phyloP scores from a whole-genome alignment of 2,113 vertebrate species.

The Pimephales promelas region DNA sequence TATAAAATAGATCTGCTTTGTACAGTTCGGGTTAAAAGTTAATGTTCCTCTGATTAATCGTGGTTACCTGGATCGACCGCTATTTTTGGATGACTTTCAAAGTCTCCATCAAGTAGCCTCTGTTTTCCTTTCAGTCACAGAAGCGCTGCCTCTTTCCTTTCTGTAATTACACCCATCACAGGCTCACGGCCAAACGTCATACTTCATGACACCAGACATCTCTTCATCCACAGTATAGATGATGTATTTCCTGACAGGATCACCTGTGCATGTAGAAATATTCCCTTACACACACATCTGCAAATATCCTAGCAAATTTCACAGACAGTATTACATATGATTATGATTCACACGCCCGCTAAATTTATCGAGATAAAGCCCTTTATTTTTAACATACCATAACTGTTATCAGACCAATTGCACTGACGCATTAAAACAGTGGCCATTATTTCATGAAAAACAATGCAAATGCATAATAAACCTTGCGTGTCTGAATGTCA shows the following conservation, averaged over 20 bases:
- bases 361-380: not conserved
- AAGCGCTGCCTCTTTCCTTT: not conserved
- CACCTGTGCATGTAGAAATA: not conserved
- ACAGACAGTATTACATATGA: not conserved
- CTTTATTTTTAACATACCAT: not conserved
- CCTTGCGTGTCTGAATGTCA: constrained; percentile 2
- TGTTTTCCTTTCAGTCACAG: not conserved
- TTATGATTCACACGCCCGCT: not conserved
- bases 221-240: not conserved
- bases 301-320: not conserved
- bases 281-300: not conserved
- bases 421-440: not conserved
- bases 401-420: not conserved
- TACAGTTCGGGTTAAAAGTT: constrained; percentile 18
- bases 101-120: constrained; percentile 1
- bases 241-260: not conserved
- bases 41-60: not conserved
- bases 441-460: not conserved
- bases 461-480: not conserved
- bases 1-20: not conserved
- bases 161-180: not conserved
- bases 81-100: constrained; percentile 35
- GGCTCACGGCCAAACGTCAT: not conserved
- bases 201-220: constrained; percentile 5
- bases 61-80: not conserved